Evolutionary conservation across 1,140 invertebrate species (phyloP), one percentile per base, ranked within the genome.

Genomic region (Lasioglossum albipes): DNA sequence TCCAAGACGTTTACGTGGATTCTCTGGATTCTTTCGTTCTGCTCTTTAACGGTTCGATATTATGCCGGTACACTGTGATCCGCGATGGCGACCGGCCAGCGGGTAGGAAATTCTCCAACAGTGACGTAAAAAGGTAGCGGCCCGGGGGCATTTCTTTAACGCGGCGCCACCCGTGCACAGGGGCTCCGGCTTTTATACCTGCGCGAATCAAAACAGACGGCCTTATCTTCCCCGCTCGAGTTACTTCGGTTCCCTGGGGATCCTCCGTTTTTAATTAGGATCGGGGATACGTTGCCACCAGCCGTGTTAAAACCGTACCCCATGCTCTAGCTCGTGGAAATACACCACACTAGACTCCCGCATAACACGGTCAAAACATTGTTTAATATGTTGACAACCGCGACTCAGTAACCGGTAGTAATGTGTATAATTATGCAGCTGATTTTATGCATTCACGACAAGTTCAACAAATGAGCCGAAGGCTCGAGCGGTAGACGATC

Each of bases 41-140:
- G 67, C 65, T 84, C 75, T 90, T 27, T 90, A 90, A 89, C 85
- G 84, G 85, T 84, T 76, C 85, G 83, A 87, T 86, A 89, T 88
- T 80, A 71, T 65, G 75, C 65, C 81, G 52, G 65, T 45, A 77
- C 2, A 36, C 81, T 52, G 82, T 61, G 73, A 81, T 84, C 66
- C 66, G 71, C 54, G 57, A 75, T 69, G 75, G 68, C 83, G 76
- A 80, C 59, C 82, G 72, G 84, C 86, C 86, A 82, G 84, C 75
- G 72, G 72, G 62, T 83, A 90, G 84, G 81, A 89, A 90, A 89
- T 89, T 90, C 88, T 88, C 89, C 73, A 86, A 78, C 80, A 87
- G 81, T 90, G 88, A 90, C 86, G 86, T 86, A 89, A 90, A 89
- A 88, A 85, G 87, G 75, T 82, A 74, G 57, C 84, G 79, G 84